phyloP scores from a whole-genome alignment of 2,888 invertebrate species.

The Cepaea hortensis region DNA sequence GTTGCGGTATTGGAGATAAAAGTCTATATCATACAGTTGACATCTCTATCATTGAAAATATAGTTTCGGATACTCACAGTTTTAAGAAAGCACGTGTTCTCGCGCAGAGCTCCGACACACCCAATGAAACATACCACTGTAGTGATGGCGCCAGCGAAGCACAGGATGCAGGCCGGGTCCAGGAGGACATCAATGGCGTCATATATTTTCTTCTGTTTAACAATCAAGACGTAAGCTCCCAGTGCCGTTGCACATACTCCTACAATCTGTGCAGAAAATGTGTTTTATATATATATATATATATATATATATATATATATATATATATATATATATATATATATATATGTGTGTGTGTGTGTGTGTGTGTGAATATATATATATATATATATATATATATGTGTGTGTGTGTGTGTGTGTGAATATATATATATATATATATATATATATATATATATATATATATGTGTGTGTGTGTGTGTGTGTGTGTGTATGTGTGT shows the following conservation, averaged over 20 bases:
- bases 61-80: constrained; percentile 60
- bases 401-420: no score
- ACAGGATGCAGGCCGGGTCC: constrained; percentile 71
- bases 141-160: constrained; percentile 66
- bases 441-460: no score
- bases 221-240: constrained; percentile 67
- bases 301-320: background rate
- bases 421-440: background rate
- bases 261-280: constrained; percentile 60
- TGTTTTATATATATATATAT: no score
- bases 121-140: constrained; percentile 69
- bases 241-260: constrained; percentile 62
- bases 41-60: background rate
- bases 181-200: constrained; percentile 72
- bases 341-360: no score
- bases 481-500: no score
- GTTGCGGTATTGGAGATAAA: no score
- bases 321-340: no score
- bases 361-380: no score
- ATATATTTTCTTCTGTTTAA: constrained; percentile 68
- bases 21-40: no score
- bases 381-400: no score
- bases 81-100: constrained; percentile 69
- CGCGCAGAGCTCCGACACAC: constrained; percentile 70
- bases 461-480: no score